Percentiles rank a stretch among this genome's conserved stretches.
Conservation (phyloP, 2,888 invertebrate species). For the Acutogordius australiensis region DNA sequence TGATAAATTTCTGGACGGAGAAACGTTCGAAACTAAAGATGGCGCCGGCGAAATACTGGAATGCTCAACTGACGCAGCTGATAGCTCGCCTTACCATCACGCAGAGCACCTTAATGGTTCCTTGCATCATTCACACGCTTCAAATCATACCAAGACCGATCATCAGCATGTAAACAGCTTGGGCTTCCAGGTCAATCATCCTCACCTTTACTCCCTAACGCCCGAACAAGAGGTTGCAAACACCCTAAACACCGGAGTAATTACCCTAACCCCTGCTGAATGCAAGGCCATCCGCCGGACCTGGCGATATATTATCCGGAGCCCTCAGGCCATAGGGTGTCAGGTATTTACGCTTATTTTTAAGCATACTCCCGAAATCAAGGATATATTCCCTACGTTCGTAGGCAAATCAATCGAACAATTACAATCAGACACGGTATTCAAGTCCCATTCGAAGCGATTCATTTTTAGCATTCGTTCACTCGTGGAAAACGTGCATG, state of each 20-base stretch:
- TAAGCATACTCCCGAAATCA: not conserved
- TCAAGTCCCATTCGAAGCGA: not conserved
- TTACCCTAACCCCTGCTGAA: not conserved
- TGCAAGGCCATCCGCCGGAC: not conserved
- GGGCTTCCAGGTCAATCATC: too few relatives aligned
- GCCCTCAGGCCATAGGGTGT: not conserved
- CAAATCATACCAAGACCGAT: too few relatives aligned
- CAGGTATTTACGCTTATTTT: not conserved
- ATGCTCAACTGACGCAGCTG: too few relatives aligned
- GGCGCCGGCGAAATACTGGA: too few relatives aligned
- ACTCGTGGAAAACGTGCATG: not conserved
- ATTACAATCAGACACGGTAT: not conserved
- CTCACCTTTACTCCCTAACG: too few relatives aligned
- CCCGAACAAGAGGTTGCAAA: not conserved
- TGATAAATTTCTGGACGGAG: too few relatives aligned
- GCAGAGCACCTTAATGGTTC: too few relatives aligned
- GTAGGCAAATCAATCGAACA: not conserved
- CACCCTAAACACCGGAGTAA: not conserved
- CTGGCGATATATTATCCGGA: not conserved
- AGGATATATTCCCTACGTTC: conserved; percentile 1
- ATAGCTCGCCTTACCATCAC: too few relatives aligned
- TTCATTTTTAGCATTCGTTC: conserved; percentile 7
- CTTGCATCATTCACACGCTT: too few relatives aligned
- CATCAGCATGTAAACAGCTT: too few relatives aligned
- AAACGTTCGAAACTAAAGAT: too few relatives aligned